Base-by-base conservation (phyloP, 2,797 vertebrate species). In the Hoplostethus mediterraneus region DNA sequence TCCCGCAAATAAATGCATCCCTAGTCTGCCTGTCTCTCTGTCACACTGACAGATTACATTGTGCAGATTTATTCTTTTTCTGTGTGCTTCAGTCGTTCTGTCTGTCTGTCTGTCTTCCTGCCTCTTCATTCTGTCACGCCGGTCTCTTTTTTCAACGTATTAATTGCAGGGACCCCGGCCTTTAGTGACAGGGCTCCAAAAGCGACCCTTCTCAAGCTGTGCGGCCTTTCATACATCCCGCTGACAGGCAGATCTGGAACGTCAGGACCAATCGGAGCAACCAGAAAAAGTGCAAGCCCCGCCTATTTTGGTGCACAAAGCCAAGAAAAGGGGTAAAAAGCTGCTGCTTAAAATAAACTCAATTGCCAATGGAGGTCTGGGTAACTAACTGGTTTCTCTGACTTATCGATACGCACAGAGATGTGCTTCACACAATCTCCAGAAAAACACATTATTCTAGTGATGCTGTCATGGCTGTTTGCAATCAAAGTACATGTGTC, bases 101-200 rank as follows among this genome's bases (percentile, higher is more conserved):
- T 25, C 38, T 53, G 8, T 25, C 38, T 53, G 8, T 53, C 10
- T 42, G 10, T 52, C 51, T 63, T 56, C 57, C 31, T 1, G 28
- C 30, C 42, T 59, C 38, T 12, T 61, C 65, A 31, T 12, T 71
- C 44, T 66, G 62, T 61, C 55, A 73, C 53, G 63, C 66, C 54
- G 55, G 62, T 72, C 62, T 66, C 11, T n/a, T 13, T 70, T 68
- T 71, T 17, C 36, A 17, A 80, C 63, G 47, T 70, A 63, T 58
- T 80, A 74, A 78, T 80, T 67, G 25, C 40, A 59, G 54, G 9
- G 8, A 33, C 14, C 65, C n/a, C 57, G 52, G 64, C 55, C 56
- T 63, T 70, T 33, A 48, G 45, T 64, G 71, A 45, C 56, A 52
- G 76, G 63, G 64, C 61, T 63, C 60, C 63, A 72, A 45, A 49